phyloP scores from a whole-genome alignment of 2,113 vertebrate genomes.

The Excalfactoria chinensis region DNA sequence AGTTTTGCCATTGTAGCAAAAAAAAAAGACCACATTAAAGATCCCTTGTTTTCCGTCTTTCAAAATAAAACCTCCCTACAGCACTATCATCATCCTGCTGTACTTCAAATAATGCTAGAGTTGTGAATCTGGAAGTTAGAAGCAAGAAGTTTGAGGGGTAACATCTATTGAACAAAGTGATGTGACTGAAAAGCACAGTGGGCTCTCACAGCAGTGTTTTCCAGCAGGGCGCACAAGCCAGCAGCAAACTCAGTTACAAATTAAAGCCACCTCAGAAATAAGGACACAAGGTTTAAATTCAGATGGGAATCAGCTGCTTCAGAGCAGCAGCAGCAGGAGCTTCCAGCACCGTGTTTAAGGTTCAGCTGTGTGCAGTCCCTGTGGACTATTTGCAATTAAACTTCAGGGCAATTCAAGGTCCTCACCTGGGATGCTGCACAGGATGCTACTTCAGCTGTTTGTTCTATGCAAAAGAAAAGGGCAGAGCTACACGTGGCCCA shows the following conservation, averaged over 20 bases:
- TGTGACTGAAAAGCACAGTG: background rate
- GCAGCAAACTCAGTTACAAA: background rate
- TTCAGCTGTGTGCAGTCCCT: background rate
- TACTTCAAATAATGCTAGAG: background rate
- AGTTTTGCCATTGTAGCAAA: background rate
- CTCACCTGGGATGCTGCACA: background rate
- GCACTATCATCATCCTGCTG: background rate
- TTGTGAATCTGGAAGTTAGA: background rate
- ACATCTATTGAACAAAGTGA: slow-evolving; percentile 4
- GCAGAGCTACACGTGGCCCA: background rate
- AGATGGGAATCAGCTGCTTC: background rate
- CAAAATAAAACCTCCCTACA: background rate
- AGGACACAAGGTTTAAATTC: background rate
- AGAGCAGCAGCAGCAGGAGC: background rate
- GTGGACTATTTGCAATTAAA: background rate
- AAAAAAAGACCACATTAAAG: slow-evolving; percentile 13
- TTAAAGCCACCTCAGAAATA: background rate
- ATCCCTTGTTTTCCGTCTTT: background rate
- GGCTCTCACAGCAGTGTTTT: background rate
- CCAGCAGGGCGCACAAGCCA: background rate
- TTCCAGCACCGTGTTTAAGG: background rate
- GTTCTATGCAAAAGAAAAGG: background rate
- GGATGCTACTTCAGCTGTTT: background rate
- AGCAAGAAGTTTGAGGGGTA: background rate
- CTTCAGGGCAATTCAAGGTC: background rate